Conservation (phyloP, 2,888 invertebrate species). For the Bellardia pandia region DNA sequence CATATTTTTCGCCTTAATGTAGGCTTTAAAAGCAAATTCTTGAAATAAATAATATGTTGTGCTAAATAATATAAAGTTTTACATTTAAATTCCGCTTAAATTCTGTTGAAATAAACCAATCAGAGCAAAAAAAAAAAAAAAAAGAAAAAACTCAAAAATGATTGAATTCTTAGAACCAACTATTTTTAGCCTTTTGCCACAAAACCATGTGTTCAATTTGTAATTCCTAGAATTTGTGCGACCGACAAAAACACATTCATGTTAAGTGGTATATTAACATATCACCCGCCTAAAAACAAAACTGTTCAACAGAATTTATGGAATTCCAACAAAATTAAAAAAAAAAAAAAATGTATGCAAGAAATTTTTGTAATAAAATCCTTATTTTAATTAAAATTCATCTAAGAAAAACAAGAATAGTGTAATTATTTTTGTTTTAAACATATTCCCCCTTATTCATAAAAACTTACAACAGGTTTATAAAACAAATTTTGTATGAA, state of each 20-base stretch:
- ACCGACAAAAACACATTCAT: background rate
- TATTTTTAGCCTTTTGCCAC: background rate
- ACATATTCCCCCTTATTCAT: too few relatives aligned
- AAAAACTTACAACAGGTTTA: too few relatives aligned
- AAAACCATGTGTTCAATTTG: background rate
- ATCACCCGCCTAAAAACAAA: background rate
- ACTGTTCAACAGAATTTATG: background rate
- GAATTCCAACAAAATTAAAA: background rate
- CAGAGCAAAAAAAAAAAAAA: background rate
- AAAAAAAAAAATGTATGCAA: too few relatives aligned
- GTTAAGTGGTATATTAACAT: background rate
- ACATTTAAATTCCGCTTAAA: slow-evolving; percentile 1
- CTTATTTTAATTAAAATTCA: background rate
- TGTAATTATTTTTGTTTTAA: background rate
- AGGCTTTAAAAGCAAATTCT: background rate
- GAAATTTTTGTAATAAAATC: background rate
- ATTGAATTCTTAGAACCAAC: background rate
- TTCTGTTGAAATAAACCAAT: background rate
- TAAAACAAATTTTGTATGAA: too few relatives aligned
- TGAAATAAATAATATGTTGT: background rate
- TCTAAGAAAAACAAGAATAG: background rate
- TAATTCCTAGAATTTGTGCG: background rate
- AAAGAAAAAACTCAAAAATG: too few relatives aligned
- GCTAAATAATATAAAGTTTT: background rate
- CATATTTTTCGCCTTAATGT: background rate